Evolutionary conservation across 2,113 vertebrate species (phyloP).

Genomic region (Neopipo cinnamomea): DNA sequence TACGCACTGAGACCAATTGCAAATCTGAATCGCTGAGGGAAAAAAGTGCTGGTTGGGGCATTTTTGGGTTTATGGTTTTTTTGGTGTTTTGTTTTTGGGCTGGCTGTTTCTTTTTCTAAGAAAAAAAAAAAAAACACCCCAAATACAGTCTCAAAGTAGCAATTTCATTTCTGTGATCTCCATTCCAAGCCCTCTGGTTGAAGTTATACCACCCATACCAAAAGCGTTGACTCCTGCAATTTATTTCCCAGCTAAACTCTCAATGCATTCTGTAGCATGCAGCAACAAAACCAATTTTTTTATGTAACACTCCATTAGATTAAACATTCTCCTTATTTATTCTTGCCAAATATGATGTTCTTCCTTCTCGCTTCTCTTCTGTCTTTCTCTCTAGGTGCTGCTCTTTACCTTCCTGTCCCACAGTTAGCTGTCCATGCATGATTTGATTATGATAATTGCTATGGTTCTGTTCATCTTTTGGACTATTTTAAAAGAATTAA

Average conservation of each 20-base stretch:
- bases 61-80: not conserved
- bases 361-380: not conserved
- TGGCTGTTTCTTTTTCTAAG: not conserved
- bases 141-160: not conserved
- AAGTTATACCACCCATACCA: not conserved
- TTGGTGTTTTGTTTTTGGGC: not conserved
- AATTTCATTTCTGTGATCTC: not conserved
- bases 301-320: not conserved
- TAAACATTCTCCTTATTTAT: not conserved
- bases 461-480: not conserved
- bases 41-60: not conserved
- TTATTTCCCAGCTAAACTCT: not conserved
- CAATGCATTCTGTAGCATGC: not conserved
- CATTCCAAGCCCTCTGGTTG: not conserved
- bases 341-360: accelerated
- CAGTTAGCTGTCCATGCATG: not conserved
- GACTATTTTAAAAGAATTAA: not conserved
- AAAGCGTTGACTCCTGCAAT: not conserved
- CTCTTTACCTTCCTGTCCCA: not conserved
- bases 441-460: not conserved
- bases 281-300: not conserved
- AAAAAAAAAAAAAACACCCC: not conserved
- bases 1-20: not conserved
- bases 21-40: not conserved
- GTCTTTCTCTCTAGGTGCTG: not conserved